These are phyloP conservation scores for Dusona sp. DNA, from an alignment of 2,888 invertebrate species.

Conservation along the genomic window DNA sequence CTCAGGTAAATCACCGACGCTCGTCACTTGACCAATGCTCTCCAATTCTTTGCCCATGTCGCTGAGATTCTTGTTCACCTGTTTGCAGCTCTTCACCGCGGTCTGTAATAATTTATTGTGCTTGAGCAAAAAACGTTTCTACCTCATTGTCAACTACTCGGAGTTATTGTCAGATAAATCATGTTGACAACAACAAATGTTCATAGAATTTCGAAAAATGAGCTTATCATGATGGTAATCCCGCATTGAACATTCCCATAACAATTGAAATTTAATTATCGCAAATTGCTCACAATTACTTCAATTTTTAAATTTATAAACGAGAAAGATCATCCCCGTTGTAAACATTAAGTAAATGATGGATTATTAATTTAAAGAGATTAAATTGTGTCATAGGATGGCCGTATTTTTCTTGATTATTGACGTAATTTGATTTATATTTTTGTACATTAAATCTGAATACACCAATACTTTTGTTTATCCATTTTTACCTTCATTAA, in stretches of 20 bases:
- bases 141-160: slow-evolving; percentile 11
- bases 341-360: background rate
- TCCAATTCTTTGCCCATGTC: slow-evolving; percentile 97
- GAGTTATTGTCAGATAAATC: background rate
- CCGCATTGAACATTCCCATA: background rate
- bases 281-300: too few relatives aligned
- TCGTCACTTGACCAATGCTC: slow-evolving; percentile 92
- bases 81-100: slow-evolving; percentile 95
- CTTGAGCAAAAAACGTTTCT: slow-evolving; percentile 1
- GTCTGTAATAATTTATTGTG: slow-evolving; percentile 86
- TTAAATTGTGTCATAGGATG: background rate
- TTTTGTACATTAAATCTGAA: background rate
- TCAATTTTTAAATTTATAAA: background rate
- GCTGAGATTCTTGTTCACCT: slow-evolving; percentile 93
- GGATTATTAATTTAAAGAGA: background rate
- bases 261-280: background rate
- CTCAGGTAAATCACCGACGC: slow-evolving; percentile 93
- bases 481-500: background rate
- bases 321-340: background rate
- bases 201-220: background rate
- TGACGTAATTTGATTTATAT: background rate
- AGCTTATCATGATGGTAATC: background rate
- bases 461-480: background rate
- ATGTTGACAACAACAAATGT: background rate
- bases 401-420: background rate